Evolutionary conservation across 2,113 vertebrate species (phyloP), one percentile per base, ranked within the genome.

Genomic region (Ophthalmolycus amberensis): DNA sequence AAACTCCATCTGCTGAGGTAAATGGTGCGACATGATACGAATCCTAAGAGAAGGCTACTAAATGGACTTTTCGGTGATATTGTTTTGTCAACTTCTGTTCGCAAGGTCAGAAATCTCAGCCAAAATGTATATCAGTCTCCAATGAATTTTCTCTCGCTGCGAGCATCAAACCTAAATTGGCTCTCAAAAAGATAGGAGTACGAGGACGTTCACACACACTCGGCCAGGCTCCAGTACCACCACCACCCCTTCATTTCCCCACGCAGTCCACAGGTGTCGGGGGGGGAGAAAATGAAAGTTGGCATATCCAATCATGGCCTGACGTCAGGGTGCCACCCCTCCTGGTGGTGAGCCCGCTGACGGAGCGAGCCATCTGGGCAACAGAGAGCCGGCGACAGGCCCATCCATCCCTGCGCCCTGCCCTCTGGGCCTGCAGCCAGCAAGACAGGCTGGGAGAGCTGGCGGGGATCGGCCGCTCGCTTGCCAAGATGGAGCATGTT

Each of bases 351-450:
- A 29, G 86, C 93, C 92, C 48, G 37, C 86, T 91, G 91, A 94
- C 90, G 86, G 82, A 86, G 90, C n/a, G 48, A 78, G 89, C 94
- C 94, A 93, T 95, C 93, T 95, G 94, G 90, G 88, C 84, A 40
- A 76, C 81, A 77, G 82, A 82, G 87, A 82, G 72, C 58, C 89
- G 12, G 83, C 59, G 79, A 89, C 90, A 81, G 77, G 78, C 79
- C 85, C 85, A 85, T 91, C 83, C 85, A 84, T 88, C 79, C 65
- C 59, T 12, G 71, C 14, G 75, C 59, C 85, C 86, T 84, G 85
- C 84, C 91, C 93, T 91, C 82, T 68, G 80, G 91, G 91, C 84
- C 58, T 2, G 25, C 44, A 64, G 91, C 92, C 93, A 92, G 86
- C 18, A 44, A 79, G 69, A 88, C 90, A 91, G 86, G 62, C 89